Base-by-base conservation (phyloP, 2,113 vertebrate genomes). In the Leptobrachium leishanense region DNA sequence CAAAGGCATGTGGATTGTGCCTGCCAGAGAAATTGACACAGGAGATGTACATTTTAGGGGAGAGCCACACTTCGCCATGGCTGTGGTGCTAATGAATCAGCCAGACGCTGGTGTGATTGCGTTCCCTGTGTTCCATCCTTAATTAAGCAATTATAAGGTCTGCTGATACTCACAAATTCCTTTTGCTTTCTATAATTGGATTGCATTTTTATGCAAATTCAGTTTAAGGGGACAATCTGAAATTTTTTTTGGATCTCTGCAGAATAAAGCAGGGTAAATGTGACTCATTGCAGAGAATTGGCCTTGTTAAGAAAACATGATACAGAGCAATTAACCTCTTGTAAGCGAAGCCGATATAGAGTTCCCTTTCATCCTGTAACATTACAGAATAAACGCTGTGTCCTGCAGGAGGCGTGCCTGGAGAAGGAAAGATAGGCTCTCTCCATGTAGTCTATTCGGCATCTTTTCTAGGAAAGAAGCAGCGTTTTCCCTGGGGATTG, bases 71-170 rank as follows among this genome's bases (percentile, higher is more conserved):
- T 82, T 75, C 71, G 57, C 77, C 83, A 82, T 84, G 74, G 74
- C 77, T 80, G 83, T 86, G 86, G 86, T 83, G 82, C 83, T 85
- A 86, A 85, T 86, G 87, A 85, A 84, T 87, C 82, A 84, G 84
- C 20, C 83, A 79, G 70, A 79, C 71, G 82, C 75, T 87, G 74
- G 59, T 80, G 68, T 85, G 74, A 83, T 86, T 84, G 84, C 76
- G 76, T 86, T 89, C 83, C 81, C 83, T 86, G 83, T 83, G 74
- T 74, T 84, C 86, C 82, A 81, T 84, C 85, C 82, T 88, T 88
- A 88, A 88, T 88, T 87, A 87, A 86, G 86, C 84, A 88, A 87
- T 89, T 87, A 87, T 79, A 81, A 84, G 85, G 84, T 84, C 87
- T 85, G 83, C 83, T 83, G 85, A 85, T 88, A 86, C 82, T 85